Evolutionary conservation across 2,113 vertebrate species (phyloP).

Genomic region (Columba livia): DNA sequence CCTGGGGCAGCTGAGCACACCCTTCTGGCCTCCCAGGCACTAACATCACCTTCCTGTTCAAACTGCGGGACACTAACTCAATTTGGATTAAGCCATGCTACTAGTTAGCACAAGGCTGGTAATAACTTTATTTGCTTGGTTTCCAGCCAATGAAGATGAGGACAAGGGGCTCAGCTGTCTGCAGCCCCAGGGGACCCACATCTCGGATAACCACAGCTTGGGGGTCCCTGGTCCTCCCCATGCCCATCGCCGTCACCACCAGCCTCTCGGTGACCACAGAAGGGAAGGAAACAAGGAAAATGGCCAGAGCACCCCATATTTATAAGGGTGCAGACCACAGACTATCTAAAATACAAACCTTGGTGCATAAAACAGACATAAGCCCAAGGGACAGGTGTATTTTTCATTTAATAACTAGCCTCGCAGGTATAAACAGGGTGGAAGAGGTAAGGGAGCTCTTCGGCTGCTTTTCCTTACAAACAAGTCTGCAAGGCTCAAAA

Average conservation of each 20-base stretch:
- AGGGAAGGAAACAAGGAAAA: not conserved
- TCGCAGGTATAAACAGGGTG: not conserved
- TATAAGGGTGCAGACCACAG: not conserved
- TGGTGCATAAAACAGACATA: not conserved
- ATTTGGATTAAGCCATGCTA: not conserved
- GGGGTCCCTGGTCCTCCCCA: accelerated
- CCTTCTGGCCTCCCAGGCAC: not conserved
- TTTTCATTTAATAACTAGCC: constrained; percentile 1
- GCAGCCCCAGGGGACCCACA: not conserved
- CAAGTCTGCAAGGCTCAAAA: not conserved
- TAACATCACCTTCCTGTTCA: not conserved
- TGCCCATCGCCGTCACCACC: not conserved
- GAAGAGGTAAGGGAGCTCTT: not conserved
- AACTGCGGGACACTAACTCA: not conserved
- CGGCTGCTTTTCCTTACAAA: not conserved
- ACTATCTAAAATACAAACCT: not conserved
- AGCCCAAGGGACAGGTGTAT: not conserved
- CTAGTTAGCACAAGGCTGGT: not conserved
- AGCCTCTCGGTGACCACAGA: not conserved
- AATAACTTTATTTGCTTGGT: not conserved
- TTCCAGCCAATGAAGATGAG: not conserved
- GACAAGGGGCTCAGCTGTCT: not conserved
- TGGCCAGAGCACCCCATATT: not conserved
- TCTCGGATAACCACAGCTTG: not conserved
- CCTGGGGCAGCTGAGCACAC: not conserved